Conservation (phyloP, 2,113 vertebrate genomes). For the Ceuthmochares aereus region DNA sequence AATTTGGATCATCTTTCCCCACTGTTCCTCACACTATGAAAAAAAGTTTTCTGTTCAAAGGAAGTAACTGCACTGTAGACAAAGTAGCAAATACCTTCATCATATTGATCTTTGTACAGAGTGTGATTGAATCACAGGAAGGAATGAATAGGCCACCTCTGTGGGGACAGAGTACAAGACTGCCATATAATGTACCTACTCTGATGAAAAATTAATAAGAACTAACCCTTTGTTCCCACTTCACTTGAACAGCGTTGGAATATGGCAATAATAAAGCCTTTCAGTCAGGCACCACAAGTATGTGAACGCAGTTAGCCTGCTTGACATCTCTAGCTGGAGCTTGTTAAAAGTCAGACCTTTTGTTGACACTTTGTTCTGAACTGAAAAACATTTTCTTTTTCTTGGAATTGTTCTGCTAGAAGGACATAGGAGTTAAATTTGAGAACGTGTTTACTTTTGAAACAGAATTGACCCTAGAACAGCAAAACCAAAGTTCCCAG, state of each 20-base stretch:
- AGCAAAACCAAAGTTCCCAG: background rate
- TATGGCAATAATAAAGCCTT: background rate
- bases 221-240: background rate
- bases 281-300: background rate
- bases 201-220: background rate
- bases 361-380: background rate
- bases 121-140: background rate
- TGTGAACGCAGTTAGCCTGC: background rate
- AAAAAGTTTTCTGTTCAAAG: background rate
- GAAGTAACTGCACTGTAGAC: background rate
- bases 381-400: background rate
- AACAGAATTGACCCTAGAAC: background rate
- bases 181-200: background rate
- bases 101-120: background rate
- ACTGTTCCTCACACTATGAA: background rate
- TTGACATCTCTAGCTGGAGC: background rate
- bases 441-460: background rate
- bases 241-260: background rate
- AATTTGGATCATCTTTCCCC: conserved; percentile 11
- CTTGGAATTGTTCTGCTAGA: background rate
- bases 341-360: background rate
- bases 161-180: background rate
- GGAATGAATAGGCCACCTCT: background rate
- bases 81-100: background rate
- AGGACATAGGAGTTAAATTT: background rate